Conservation (phyloP, 2,797 vertebrate genomes). For the Caiman crocodilus region DNA sequence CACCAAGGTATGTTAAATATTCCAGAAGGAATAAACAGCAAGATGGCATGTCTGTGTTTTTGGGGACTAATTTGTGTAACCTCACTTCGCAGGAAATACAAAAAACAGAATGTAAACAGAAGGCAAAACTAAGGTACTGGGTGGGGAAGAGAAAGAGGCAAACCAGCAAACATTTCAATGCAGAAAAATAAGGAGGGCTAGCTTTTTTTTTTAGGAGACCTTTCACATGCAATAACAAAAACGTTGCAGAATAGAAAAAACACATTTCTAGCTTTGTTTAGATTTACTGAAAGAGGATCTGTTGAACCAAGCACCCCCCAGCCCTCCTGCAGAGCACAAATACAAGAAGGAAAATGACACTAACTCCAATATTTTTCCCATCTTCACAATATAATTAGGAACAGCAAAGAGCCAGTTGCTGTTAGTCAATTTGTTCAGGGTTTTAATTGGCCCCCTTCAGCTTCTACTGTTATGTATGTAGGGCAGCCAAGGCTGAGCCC, state of each 20-base stretch:
- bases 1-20: not conserved
- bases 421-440: not conserved
- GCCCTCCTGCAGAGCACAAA: not conserved
- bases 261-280: not conserved
- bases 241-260: not conserved
- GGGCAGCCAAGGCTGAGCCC: slow-evolving; percentile 19
- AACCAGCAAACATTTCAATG: not conserved
- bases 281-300: not conserved
- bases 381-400: slow-evolving; percentile 50
- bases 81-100: slow-evolving; percentile 49
- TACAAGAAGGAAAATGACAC: slow-evolving; percentile 8
- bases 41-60: slow-evolving; percentile 1
- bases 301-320: not conserved
- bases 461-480: slow-evolving; percentile 14
- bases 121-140: not conserved
- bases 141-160: not conserved
- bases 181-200: not conserved
- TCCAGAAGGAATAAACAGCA: slow-evolving; percentile 1
- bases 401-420: slow-evolving; percentile 23
- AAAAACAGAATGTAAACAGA: slow-evolving; percentile 51
- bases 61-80: slow-evolving; percentile 29
- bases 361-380: slow-evolving; percentile 6
- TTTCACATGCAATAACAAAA: not conserved
- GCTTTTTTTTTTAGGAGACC: not conserved
- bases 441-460: slow-evolving; percentile 39